Conservation (phyloP, 2,888 invertebrate species). For the Hyles lineata region DNA sequence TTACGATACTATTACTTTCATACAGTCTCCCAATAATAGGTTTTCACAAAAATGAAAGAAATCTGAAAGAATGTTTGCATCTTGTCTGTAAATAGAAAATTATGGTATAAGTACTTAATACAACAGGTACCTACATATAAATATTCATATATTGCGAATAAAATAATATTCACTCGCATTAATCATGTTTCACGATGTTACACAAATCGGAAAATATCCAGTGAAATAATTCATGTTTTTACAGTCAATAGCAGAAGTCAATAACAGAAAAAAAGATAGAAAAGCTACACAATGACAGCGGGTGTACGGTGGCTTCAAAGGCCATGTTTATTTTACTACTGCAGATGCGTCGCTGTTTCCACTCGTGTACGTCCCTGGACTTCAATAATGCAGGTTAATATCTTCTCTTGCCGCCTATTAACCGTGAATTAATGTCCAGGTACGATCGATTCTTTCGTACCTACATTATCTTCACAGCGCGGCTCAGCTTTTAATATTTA, state of each 20-base stretch:
- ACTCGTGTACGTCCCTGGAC: not conserved
- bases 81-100: no score
- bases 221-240: not conserved
- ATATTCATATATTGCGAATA: no score
- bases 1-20: no score
- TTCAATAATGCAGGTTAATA: conserved; percentile 11
- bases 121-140: no score
- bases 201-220: no score
- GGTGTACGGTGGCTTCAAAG: not conserved
- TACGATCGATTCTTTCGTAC: not conserved
- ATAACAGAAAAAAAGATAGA: not conserved
- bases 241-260: not conserved
- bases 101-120: no score
- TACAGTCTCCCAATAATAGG: no score
- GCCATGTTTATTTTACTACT: conserved; percentile 23
- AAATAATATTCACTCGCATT: no score
- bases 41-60: no score
- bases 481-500: not conserved
- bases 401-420: not conserved
- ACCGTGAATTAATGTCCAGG: not conserved
- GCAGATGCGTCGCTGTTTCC: conserved; percentile 8
- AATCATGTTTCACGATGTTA: no score
- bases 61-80: no score
- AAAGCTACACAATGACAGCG: not conserved
- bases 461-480: not conserved